phyloP scores from a whole-genome alignment of 2,888 invertebrate genomes.

The Ashinkailepas kermadecensis region DNA sequence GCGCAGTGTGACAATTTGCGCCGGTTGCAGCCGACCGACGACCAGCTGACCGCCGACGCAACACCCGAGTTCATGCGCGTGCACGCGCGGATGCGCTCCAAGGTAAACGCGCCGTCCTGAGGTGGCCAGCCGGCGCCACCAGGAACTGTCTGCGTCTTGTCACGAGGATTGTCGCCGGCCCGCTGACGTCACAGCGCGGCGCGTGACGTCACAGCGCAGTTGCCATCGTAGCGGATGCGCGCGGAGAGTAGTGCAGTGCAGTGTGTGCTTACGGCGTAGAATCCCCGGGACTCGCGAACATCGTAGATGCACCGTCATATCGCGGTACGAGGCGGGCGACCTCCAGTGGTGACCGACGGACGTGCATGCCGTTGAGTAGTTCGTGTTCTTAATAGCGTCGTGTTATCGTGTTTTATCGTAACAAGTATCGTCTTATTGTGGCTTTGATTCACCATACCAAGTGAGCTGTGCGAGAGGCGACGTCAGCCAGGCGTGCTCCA shows the following conservation, averaged over 20 bases:
- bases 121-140: background rate
- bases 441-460: background rate
- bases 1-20: too few species aligned
- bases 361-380: too few species aligned
- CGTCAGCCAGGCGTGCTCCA: background rate
- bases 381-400: too few species aligned
- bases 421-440: background rate
- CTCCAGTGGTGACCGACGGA: too few species aligned
- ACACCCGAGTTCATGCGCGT: constrained; percentile 53
- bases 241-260: background rate
- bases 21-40: too few species aligned
- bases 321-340: too few species aligned
- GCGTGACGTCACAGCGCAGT: too few species aligned
- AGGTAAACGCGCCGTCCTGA: constrained; percentile 39
- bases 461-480: background rate
- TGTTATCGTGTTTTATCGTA: background rate
- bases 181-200: background rate
- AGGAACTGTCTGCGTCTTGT: background rate
- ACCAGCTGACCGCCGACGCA: background rate
- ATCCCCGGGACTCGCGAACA: too few species aligned
- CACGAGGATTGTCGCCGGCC: background rate
- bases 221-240: background rate
- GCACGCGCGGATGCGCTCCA: constrained; percentile 55
- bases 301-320: too few species aligned
- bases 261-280: background rate